Conservation (phyloP, 2,113 vertebrate species). For the Blennius ocellaris region DNA sequence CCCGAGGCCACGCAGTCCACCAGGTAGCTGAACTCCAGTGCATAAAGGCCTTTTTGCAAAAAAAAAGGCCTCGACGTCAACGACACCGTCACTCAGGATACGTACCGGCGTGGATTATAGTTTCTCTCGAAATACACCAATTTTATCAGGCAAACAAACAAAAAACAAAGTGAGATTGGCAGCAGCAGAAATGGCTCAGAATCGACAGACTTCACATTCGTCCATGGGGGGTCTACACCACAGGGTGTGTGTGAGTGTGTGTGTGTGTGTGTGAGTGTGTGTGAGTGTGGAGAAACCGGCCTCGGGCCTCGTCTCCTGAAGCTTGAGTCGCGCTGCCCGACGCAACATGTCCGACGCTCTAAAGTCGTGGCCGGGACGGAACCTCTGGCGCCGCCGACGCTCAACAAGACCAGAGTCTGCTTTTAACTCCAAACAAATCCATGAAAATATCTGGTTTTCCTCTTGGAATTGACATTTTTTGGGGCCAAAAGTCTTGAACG, state of each 20-base stretch:
- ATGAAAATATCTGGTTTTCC: too few species aligned
- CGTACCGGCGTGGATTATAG: conserved; percentile 21
- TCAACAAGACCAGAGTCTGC: not conserved
- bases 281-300: too few species aligned
- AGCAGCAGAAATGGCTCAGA: conserved; percentile 72
- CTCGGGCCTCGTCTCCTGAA: too few species aligned
- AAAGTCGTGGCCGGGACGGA: not conserved
- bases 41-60: conserved; percentile 62
- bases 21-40: conserved; percentile 55
- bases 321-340: too few species aligned
- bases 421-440: too few species aligned
- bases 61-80: conserved; percentile 49
- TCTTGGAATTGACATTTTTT: too few species aligned
- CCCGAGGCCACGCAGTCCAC: conserved; percentile 54
- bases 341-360: not conserved
- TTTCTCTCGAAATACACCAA: conserved; percentile 41
- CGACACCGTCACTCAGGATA: conserved; percentile 39
- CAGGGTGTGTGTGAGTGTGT: too few species aligned
- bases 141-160: conserved; percentile 56
- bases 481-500: too few species aligned
- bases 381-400: conserved; percentile 9
- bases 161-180: conserved; percentile 56
- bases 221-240: conserved; percentile 32
- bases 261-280: too few species aligned
- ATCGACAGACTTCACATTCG: conserved; percentile 67